Conservation (phyloP, 2,797 vertebrate species). For the Adrianichthys oophorus region DNA sequence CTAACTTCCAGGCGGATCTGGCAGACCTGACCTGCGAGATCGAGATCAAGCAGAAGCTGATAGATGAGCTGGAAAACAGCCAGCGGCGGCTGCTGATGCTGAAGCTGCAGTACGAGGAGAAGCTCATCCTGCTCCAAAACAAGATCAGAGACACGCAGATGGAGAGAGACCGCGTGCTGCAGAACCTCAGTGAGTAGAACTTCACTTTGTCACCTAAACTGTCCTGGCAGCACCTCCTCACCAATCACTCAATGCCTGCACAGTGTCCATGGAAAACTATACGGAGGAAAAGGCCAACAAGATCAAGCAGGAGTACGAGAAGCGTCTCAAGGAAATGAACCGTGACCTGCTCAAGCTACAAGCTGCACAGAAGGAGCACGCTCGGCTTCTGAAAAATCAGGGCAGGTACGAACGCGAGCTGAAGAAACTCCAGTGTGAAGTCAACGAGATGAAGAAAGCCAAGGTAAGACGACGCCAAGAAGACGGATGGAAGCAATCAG, state of each 20-base stretch:
- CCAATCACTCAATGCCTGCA: background rate
- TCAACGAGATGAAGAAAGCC: slow-evolving; percentile 97
- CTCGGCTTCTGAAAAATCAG: slow-evolving; percentile 95
- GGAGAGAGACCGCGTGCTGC: slow-evolving; percentile 93
- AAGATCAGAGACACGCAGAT: slow-evolving; percentile 97
- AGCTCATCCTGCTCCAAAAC: slow-evolving; percentile 94
- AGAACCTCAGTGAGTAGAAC: slow-evolving; percentile 91
- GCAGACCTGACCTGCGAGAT: slow-evolving; percentile 97
- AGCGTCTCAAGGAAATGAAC: slow-evolving; percentile 96
- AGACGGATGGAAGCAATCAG: background rate
- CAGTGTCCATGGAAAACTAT: slow-evolving; percentile 98
- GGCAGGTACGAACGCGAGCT: slow-evolving; percentile 92
- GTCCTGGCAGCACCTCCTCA: background rate
- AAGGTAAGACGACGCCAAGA: slow-evolving; percentile 79
- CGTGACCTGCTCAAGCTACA: slow-evolving; percentile 94
- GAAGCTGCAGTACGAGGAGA: slow-evolving; percentile 97
- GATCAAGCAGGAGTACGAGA: slow-evolving; percentile 94
- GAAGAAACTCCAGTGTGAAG: slow-evolving; percentile 91
- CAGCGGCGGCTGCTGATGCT: slow-evolving; percentile 91
- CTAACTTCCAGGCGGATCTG: slow-evolving; percentile 92
- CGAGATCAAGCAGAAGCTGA: slow-evolving; percentile 98
- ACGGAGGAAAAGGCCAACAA: slow-evolving; percentile 94
- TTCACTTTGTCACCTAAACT: background rate
- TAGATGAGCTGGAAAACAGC: slow-evolving; percentile 98
- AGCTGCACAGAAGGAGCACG: slow-evolving; percentile 92